Evolutionary conservation across 1,140 invertebrate species (phyloP).

Genomic region (Leptoteleia sp.): DNA sequence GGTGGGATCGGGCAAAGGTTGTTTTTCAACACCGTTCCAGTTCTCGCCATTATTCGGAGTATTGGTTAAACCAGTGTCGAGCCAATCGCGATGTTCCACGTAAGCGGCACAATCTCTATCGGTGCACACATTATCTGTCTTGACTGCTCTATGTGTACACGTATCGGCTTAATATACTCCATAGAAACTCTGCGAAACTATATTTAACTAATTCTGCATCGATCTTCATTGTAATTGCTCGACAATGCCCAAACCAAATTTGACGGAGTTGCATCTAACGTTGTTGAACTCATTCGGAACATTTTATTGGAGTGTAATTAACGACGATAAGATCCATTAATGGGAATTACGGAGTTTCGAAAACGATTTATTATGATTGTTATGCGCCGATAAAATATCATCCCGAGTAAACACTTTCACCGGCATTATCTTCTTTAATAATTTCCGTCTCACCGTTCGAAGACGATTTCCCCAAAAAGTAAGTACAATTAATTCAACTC

Average conservation of each 20-base stretch:
- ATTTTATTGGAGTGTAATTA: slow-evolving; percentile 66
- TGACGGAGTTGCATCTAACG: slow-evolving; percentile 61
- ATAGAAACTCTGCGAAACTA: slow-evolving; percentile 60
- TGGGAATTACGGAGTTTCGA: slow-evolving; percentile 45
- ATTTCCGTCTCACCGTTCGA: too few relatives aligned
- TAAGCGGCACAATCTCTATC: slow-evolving; percentile 49
- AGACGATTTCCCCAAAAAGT: too few relatives aligned
- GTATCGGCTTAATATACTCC: slow-evolving; percentile 61
- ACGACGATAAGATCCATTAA: slow-evolving; percentile 61
- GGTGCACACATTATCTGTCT: slow-evolving; percentile 57
- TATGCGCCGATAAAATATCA: slow-evolving; percentile 35
- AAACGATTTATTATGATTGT: slow-evolving; percentile 52
- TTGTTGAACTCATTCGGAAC: slow-evolving; percentile 63
- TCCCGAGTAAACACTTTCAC: slow-evolving; percentile 2
- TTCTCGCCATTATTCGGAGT: slow-evolving; percentile 29
- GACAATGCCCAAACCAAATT: slow-evolving; percentile 65
- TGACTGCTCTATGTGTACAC: slow-evolving; percentile 41
- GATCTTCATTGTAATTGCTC: slow-evolving; percentile 65
- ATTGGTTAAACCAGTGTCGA: slow-evolving; percentile 39
- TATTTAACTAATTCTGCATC: slow-evolving; percentile 64
- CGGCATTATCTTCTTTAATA: too few relatives aligned
- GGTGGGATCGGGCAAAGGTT: slow-evolving; percentile 15
- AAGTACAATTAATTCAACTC: too few relatives aligned
- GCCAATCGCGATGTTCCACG: slow-evolving; percentile 46
- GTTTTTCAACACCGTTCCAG: slow-evolving; percentile 25